These are phyloP conservation scores for Ibidorhyncha struthersii DNA, from an alignment of 2,113 vertebrate species.

Conservation along the genomic window DNA sequence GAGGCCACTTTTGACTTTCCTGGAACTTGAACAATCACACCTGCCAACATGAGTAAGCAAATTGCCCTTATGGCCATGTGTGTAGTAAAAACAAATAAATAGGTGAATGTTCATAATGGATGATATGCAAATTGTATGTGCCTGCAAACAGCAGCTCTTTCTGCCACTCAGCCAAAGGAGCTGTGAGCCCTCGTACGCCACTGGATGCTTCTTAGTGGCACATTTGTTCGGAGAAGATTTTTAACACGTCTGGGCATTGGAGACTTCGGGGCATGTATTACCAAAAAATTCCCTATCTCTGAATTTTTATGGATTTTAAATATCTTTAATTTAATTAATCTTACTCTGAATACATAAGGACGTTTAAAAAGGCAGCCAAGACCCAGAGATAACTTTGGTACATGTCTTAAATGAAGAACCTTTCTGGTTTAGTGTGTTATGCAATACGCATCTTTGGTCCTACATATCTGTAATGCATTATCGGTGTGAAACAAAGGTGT, in stretches of 20 bases:
- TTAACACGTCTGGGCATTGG: fast-evolving
- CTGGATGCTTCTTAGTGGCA: background rate
- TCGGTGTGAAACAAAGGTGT: too few relatives aligned
- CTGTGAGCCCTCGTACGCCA: fast-evolving
- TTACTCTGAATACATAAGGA: background rate
- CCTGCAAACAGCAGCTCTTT: background rate
- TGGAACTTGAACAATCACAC: background rate
- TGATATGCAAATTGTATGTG: background rate
- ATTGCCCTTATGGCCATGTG: background rate
- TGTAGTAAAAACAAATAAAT: background rate
- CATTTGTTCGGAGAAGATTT: background rate
- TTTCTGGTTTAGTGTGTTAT: background rate
- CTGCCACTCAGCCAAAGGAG: background rate
- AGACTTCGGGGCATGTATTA: background rate
- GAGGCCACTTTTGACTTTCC: background rate
- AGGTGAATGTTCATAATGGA: background rate
- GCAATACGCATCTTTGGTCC: fast-evolving
- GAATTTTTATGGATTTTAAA: background rate
- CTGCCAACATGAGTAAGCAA: background rate
- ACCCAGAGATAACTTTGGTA: background rate
- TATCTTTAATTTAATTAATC: background rate
- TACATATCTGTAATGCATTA: fast-evolving
- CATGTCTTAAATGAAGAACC: background rate
- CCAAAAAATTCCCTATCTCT: background rate
- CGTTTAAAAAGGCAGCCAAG: background rate